Conservation (phyloP, 2,888 invertebrate species). For the Euspilapteryx auroguttella region DNA sequence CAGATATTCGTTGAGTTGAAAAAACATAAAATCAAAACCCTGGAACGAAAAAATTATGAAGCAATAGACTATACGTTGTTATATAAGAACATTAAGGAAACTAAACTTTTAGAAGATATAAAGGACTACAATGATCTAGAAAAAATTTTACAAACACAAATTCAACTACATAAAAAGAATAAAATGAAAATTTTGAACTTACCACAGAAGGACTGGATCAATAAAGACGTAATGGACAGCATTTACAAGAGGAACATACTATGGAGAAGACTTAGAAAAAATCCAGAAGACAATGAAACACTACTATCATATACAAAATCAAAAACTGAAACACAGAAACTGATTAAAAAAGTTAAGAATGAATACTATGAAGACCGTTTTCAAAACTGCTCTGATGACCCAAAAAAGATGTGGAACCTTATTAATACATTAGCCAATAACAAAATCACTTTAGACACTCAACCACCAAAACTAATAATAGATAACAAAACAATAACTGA, state of each 20-base stretch:
- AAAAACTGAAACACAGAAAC: slow-evolving; percentile 4
- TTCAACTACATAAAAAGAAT: slow-evolving; percentile 1
- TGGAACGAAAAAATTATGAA: slow-evolving; percentile 5
- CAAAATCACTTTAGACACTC: too few species aligned
- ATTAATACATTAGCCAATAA: too few species aligned
- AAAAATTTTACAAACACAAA: not conserved
- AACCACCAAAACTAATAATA: slow-evolving; percentile 6
- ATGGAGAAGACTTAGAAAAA: slow-evolving; percentile 7
- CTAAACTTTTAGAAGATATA: not conserved
- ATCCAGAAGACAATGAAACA: slow-evolving; percentile 3
- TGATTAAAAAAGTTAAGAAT: too few species aligned
- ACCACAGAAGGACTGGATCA: slow-evolving; percentile 11
- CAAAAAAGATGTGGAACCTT: too few species aligned
- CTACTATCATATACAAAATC: not conserved
- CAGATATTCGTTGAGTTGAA: slow-evolving; percentile 8
- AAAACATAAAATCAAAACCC: slow-evolving; percentile 1
- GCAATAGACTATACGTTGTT: slow-evolving; percentile 8
- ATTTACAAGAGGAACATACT: slow-evolving; percentile 11
- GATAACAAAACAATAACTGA: slow-evolving; percentile 4
- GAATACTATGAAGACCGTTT: too few species aligned
- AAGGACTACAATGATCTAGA: slow-evolving; percentile 1
- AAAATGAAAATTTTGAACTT: slow-evolving; percentile 9
- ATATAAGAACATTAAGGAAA: slow-evolving; percentile 1
- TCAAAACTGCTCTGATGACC: too few species aligned
- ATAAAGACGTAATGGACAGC: slow-evolving; percentile 7